Percentiles rank a stretch among this genome's conserved stretches.
phyloP scores from a whole-genome alignment of 2,888 invertebrate species.

The Actias luna region DNA sequence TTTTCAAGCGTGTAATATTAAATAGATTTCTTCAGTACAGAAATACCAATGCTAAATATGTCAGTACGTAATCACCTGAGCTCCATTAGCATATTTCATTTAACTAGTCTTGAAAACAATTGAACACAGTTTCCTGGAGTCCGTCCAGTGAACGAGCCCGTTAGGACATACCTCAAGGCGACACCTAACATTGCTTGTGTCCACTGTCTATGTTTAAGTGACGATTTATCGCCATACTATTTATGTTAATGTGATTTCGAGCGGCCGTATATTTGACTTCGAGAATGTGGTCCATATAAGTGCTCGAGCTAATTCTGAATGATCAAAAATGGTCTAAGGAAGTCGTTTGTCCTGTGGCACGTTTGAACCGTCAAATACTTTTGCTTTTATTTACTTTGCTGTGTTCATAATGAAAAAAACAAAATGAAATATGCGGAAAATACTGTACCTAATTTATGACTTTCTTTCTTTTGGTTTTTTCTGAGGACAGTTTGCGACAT shows the following conservation, averaged over 20 bases:
- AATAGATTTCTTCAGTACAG: too few relatives aligned
- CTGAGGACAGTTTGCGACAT: too few relatives aligned
- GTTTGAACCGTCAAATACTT: neutral
- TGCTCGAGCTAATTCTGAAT: slow-evolving; percentile 56
- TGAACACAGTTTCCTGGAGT: neutral
- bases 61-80: neutral
- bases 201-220: slow-evolving; percentile 55
- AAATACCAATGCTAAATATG: neutral
- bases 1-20: too few relatives aligned
- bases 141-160: neutral
- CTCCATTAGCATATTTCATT: slow-evolving; percentile 8
- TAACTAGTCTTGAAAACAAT: neutral
- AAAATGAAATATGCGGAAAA: neutral
- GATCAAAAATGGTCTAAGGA: slow-evolving; percentile 54
- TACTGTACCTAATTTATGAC: neutral
- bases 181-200: slow-evolving; percentile 55
- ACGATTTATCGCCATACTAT: slow-evolving; percentile 60
- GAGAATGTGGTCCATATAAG: slow-evolving; percentile 65
- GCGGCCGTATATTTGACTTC: slow-evolving; percentile 48
- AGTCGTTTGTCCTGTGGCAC: slow-evolving; percentile 43
- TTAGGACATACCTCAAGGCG: slow-evolving; percentile 9
- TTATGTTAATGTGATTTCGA: slow-evolving; percentile 49
- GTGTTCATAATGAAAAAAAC: neutral
- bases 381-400: neutral
- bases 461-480: too few relatives aligned